A percentile compares a stretch with the other conserved stretches of the same genome.
phyloP scores from a whole-genome alignment of 53 echinoderm and acorn worm genomes.

The Echinarachnius parma region DNA sequence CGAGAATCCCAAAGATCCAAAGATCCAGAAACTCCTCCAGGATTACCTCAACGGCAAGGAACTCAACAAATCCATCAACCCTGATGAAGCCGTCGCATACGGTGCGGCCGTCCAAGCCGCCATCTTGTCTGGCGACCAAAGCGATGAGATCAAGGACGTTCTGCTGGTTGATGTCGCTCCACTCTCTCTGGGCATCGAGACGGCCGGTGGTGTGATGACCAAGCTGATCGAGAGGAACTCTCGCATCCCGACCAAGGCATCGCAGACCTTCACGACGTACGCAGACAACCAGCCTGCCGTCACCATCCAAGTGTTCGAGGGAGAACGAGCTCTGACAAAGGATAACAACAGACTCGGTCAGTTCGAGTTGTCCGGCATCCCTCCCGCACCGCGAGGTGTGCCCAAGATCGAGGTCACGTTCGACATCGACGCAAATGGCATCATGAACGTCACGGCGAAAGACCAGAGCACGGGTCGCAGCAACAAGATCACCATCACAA shows the following conservation, averaged over 20 bases:
- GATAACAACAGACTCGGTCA: slow-evolving; percentile 77
- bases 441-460: slow-evolving; percentile 83
- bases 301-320: slow-evolving; percentile 78
- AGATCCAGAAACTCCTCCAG: slow-evolving; percentile 75
- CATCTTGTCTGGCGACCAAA: slow-evolving; percentile 80
- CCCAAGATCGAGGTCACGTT: slow-evolving; percentile 83
- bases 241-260: slow-evolving; percentile 50
- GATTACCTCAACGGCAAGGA: slow-evolving; percentile 75
- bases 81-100: slow-evolving; percentile 86
- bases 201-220: slow-evolving; percentile 80
- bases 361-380: slow-evolving; percentile 73
- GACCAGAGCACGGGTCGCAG: slow-evolving; percentile 70
- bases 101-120: slow-evolving; percentile 83
- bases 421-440: slow-evolving; percentile 84
- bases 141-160: slow-evolving; percentile 74
- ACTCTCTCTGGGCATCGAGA: slow-evolving; percentile 79
- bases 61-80: slow-evolving; percentile 74
- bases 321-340: slow-evolving; percentile 81
- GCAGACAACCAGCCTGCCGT: slow-evolving; percentile 83
- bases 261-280: slow-evolving; percentile 61
- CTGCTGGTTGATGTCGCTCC: slow-evolving; percentile 92
- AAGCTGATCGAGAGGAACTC: slow-evolving; percentile 75
- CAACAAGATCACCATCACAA: slow-evolving; percentile 77
- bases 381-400: slow-evolving; percentile 81
- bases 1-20: slow-evolving; percentile 84